Percentiles rank a stretch among this genome's conserved stretches.
Evolutionary conservation across 2,797 vertebrate species (phyloP).

Genomic region (Clamator glandarius): DNA sequence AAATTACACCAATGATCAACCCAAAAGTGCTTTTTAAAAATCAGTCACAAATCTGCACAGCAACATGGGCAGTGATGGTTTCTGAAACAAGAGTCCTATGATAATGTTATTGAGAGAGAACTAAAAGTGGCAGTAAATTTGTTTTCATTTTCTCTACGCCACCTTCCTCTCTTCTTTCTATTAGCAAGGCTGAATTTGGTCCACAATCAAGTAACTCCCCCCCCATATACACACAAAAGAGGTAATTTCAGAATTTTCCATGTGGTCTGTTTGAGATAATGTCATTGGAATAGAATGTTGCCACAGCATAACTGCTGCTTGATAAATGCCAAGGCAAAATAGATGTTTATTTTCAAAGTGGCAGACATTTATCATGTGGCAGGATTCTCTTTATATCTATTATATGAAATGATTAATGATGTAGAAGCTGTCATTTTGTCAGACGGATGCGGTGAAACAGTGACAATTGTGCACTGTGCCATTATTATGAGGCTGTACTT

Average conservation of each 20-base stretch:
- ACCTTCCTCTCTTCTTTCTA: slow-evolving; percentile 6
- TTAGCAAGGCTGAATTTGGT: background rate
- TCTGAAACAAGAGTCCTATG: background rate
- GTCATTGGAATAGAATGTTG: slow-evolving; percentile 51
- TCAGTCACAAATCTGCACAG: background rate
- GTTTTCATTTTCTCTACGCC: slow-evolving; percentile 16
- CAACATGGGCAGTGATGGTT: background rate
- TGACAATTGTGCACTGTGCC: slow-evolving; percentile 46
- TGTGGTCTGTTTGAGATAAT: slow-evolving; percentile 58
- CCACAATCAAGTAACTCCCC: background rate
- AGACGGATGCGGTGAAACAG: slow-evolving; percentile 64
- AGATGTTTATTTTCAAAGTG: slow-evolving; percentile 67
- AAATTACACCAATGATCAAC: background rate
- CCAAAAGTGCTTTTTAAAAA: slow-evolving; percentile 13
- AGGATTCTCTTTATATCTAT: slow-evolving; percentile 63
- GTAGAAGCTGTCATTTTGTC: slow-evolving; percentile 61
- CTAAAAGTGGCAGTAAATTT: slow-evolving; percentile 5
- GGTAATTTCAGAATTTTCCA: slow-evolving; percentile 31
- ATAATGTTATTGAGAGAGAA: background rate
- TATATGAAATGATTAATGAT: slow-evolving; percentile 72
- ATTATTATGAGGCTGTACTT: slow-evolving; percentile 46
- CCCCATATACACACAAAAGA: background rate
- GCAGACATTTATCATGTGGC: slow-evolving; percentile 70
- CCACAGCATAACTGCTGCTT: slow-evolving; percentile 32
- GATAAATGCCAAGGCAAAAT: slow-evolving; percentile 70